phyloP scores from a whole-genome alignment of 2,888 invertebrate genomes.

The Eueremaeus valkanovi region DNA sequence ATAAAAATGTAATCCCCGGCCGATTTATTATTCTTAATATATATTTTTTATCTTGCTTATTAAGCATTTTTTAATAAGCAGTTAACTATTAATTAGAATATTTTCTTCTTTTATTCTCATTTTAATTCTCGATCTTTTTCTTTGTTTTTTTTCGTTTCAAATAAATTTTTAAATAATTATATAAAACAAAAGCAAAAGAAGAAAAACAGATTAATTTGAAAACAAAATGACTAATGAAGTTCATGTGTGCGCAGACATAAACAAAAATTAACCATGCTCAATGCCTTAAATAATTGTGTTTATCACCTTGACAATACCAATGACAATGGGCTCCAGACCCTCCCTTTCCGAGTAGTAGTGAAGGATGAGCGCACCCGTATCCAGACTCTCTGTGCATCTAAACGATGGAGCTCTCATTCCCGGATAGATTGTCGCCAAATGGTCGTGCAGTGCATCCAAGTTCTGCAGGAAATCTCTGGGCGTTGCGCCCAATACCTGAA shows the following conservation, averaged over 20 bases:
- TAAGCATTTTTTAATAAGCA: no score
- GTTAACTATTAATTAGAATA: no score
- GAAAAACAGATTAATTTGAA: no score
- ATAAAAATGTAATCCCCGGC: no score
- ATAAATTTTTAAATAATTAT: not conserved
- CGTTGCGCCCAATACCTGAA: conserved; percentile 89
- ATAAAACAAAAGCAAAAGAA: not conserved
- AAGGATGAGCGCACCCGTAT: conserved; percentile 81
- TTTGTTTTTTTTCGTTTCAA: no score
- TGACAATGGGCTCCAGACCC: conserved; percentile 90
- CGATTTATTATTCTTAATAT: no score
- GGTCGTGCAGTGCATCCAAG: conserved; percentile 91
- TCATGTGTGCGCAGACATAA: not conserved
- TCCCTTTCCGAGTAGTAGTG: conserved; percentile 95
- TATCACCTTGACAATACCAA: conserved; percentile 77
- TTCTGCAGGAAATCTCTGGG: conserved; percentile 93
- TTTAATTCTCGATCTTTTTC: no score
- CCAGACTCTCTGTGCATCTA: conserved; percentile 81
- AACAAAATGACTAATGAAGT: conserved; percentile 1
- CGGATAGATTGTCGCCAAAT: conserved; percentile 86
- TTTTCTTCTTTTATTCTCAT: no score
- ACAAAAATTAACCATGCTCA: not conserved
- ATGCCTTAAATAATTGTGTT: not conserved
- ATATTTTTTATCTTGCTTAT: no score
- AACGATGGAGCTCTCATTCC: conserved; percentile 94